Evolutionary conservation across 2,888 invertebrate species (phyloP).

Genomic region (Scaptomyza caliginosa): DNA sequence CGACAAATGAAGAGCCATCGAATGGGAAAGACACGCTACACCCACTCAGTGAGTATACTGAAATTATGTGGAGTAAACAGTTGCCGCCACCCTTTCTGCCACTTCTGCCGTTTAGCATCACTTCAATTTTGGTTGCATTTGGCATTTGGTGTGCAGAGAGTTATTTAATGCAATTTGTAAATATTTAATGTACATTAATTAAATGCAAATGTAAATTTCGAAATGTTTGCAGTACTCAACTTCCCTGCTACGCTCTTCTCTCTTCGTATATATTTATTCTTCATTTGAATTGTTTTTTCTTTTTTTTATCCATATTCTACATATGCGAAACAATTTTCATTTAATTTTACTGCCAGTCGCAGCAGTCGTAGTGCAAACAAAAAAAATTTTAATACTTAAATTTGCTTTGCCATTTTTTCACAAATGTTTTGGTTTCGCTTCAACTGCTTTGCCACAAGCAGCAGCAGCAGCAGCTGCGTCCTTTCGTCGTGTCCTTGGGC

Average conservation of each 20-base stretch:
- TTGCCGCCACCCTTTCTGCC: constrained; percentile 1
- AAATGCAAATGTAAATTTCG: constrained; percentile 68
- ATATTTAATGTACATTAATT: constrained; percentile 76
- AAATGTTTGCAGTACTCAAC: constrained; percentile 18
- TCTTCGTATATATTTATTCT: not conserved
- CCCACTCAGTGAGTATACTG: constrained; percentile 21
- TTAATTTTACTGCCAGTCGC: constrained; percentile 70
- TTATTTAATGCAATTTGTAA: constrained; percentile 73
- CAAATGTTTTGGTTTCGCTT: constrained; percentile 20
- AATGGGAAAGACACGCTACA: not conserved
- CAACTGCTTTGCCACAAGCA: constrained; percentile 2
- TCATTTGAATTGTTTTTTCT: constrained; percentile 9
- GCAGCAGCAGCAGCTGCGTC: constrained; percentile 46
- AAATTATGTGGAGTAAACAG: constrained; percentile 41
- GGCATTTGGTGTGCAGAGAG: constrained; percentile 29
- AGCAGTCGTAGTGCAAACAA: constrained; percentile 32
- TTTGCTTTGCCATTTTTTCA: constrained; percentile 50
- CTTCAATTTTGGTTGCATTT: constrained; percentile 20
- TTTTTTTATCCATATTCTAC: constrained; percentile 9
- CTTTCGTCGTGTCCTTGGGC: constrained; percentile 48
- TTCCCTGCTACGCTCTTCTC: not conserved
- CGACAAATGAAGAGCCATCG: not conserved
- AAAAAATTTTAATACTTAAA: constrained; percentile 56
- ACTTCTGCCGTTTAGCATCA: not conserved
- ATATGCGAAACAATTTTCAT: constrained; percentile 60